Evolutionary conservation across 2,888 invertebrate species (phyloP), one percentile per base, ranked within the genome.

Genomic region (Diloba caeruleocephala): DNA sequence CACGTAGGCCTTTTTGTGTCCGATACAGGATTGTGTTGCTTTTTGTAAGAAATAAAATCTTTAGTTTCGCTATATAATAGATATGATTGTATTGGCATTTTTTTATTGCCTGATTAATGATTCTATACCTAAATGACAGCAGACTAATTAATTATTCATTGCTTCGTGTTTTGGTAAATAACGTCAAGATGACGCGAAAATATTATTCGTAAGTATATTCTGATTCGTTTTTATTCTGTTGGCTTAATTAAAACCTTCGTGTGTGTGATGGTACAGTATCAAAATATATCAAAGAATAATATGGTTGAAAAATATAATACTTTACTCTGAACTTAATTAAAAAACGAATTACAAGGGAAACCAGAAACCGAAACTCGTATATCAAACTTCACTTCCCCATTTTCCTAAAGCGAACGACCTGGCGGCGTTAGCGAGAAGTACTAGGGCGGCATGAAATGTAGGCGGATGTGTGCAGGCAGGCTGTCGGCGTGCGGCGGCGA

Each of bases 391-490:
- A 59, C 68, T 67, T 65, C 52, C 56, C 34, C 45, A 32, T 66
- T 70, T 64, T 66, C 52, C 63, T 53, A 71, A 76, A 68, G 68
- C 69, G 63, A 71, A 78, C 79, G 74, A 77, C 77, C 80, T n/a
- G n/a, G n/a, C 53, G 69, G 55, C 54, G 56, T 42, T 46, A 49
- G 58, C 54, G 50, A 32, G 61, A 71, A 63, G 82, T 88, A 91
- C 90, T 84, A 90, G 89, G 90, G 81, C 76, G 76, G 74, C 87
- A 89, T 78, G 67, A 78, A 72, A 63, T 49, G 68, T 69, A 78
- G 77, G 79, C 78, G 81, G 80, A 76, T 78, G 81, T 77, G 78
- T 76, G 78, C 78, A 71, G 65, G 61, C 71, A 37, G 70, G 55
- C 53, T 49, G 60, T 46, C 62, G 71, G 78, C 65, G 73, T 60